phyloP scores from a whole-genome alignment of 2,888 invertebrate species.

The Leucoma salicis region DNA sequence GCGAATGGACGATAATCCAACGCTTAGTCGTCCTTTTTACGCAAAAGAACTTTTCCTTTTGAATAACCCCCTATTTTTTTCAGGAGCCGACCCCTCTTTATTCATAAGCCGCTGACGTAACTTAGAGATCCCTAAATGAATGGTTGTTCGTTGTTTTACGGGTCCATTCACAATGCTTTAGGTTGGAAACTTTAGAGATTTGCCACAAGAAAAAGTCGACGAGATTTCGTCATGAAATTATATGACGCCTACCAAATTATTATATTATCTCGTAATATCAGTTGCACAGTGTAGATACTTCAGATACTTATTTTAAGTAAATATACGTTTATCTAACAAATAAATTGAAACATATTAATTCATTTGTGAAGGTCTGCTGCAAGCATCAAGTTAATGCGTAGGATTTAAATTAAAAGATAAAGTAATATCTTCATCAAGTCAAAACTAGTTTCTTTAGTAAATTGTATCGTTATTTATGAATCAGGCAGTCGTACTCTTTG shows the following conservation, averaged over 20 bases:
- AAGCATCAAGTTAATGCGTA: background rate
- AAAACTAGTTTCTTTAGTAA: constrained; percentile 16
- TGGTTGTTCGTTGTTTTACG: constrained; percentile 81
- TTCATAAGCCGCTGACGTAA: constrained; percentile 78
- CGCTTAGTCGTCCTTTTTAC: constrained; percentile 68
- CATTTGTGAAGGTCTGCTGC: background rate
- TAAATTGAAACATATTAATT: constrained; percentile 16
- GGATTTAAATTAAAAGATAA: constrained; percentile 34
- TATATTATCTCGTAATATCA: constrained; percentile 42
- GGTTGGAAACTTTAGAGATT: constrained; percentile 74
- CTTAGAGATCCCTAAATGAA: constrained; percentile 78
- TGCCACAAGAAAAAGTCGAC: constrained; percentile 53
- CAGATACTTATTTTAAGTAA: constrained; percentile 20
- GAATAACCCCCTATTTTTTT: constrained; percentile 73
- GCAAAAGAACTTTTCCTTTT: constrained; percentile 72
- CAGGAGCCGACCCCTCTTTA: constrained; percentile 69
- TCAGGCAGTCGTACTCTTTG: constrained; percentile 8
- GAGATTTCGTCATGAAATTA: constrained; percentile 54
- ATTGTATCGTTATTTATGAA: constrained; percentile 27
- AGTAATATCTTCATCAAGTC: constrained; percentile 28
- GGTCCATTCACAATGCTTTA: constrained; percentile 77
- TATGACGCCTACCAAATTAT: constrained; percentile 53
- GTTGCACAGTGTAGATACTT: constrained; percentile 18
- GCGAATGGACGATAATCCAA: constrained; percentile 70
- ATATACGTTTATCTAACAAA: constrained; percentile 20